phyloP scores from a whole-genome alignment of 2,888 invertebrate species.

The Nebria salina region DNA sequence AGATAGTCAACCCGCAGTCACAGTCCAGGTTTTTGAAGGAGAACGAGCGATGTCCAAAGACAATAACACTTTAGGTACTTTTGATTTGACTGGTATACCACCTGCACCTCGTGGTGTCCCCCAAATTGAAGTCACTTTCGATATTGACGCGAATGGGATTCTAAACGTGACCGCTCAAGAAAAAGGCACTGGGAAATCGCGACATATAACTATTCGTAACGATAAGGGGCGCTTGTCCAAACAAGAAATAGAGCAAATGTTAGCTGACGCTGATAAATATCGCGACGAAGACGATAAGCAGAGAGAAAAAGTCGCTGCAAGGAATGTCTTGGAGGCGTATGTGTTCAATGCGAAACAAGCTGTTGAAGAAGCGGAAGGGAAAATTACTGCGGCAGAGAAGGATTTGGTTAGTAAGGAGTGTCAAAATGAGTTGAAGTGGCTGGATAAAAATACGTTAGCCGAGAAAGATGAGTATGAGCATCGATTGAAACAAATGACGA shows the following conservation, averaged over 20 bases:
- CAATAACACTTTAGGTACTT: slow-evolving; percentile 65
- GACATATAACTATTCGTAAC: slow-evolving; percentile 84
- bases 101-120: slow-evolving; percentile 67
- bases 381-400: slow-evolving; percentile 67
- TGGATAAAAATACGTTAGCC: slow-evolving; percentile 74
- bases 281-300: slow-evolving; percentile 78
- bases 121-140: slow-evolving; percentile 71
- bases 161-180: slow-evolving; percentile 67
- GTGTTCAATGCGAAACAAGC: slow-evolving; percentile 77
- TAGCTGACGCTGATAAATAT: slow-evolving; percentile 78
- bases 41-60: slow-evolving; percentile 69
- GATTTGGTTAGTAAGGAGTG: slow-evolving; percentile 63
- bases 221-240: slow-evolving; percentile 84
- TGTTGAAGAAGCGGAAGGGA: slow-evolving; percentile 71
- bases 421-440: slow-evolving; percentile 74
- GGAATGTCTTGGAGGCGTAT: slow-evolving; percentile 79
- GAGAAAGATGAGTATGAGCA: slow-evolving; percentile 74
- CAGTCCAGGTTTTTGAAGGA: slow-evolving; percentile 75
- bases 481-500: slow-evolving; percentile 69
- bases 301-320: slow-evolving; percentile 72
- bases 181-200: slow-evolving; percentile 70
- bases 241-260: slow-evolving; percentile 84
- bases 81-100: slow-evolving; percentile 66
- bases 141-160: slow-evolving; percentile 82
- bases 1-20: slow-evolving; percentile 82